Evolutionary conservation across 2,113 vertebrate species (phyloP), one percentile per base, ranked within the genome.

Genomic region (Nothocercus julius): DNA sequence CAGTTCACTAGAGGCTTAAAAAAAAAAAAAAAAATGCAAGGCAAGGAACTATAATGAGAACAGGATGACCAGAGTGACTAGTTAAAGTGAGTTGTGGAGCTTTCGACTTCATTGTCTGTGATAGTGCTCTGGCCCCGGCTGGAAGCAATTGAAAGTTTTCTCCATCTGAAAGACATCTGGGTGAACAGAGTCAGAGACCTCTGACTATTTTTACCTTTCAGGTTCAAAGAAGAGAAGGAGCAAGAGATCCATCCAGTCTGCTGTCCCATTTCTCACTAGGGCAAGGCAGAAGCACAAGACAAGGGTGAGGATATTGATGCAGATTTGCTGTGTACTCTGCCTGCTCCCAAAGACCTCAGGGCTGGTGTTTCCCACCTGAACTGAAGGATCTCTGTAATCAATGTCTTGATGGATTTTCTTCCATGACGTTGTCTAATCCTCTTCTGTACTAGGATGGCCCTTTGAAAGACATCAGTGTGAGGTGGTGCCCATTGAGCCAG

Each of bases 1-100:
- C 66, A 85, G 90, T 90, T 95, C 96, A 91, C 97, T 96, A 97
- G 74, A 92, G 64, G 40, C 83, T 73, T n/a, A 91, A 91, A 93
- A 72, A 88, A 83, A 6, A 92, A 68, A 88, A 85, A 5, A 2
- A 51, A 61, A 90, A 96, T 58, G 3, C 19, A 24, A 95, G 85
- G 77, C 58, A 85, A 93, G 85, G 79, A 59, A 92, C 89, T 83
- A 81, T 92, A 93, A 68, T 81, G 68, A 87, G 90, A 95, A 89
- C 62, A 80, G 92, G 76, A 76, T 75, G 80, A 86, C 70, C 53
- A 49, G 28, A 36, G 91, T 45, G 88, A 76, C 66, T 89, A 79
- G 86, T 79, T 89, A 94, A 96, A 90, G 24, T 0, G 7, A 56
- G 82, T 86, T 56, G 85, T 44, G 53, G 76, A 93, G 87, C 78